These are phyloP conservation scores for Tricholaema leucomelas DNA, from an alignment of 2,113 vertebrate species.

Conservation along the genomic window DNA sequence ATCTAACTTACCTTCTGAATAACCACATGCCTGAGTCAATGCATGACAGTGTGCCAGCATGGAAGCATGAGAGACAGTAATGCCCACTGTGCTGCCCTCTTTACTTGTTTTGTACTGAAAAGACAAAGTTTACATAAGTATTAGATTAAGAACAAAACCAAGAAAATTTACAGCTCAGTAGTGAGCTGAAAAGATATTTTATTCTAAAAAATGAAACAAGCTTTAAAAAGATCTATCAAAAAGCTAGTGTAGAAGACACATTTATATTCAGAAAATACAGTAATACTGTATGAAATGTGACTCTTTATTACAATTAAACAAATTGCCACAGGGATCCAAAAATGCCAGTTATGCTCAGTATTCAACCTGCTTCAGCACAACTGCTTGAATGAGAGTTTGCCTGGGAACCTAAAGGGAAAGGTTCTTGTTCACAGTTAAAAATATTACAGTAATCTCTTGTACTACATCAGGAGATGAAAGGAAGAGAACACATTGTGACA, in stretches of 20 bases:
- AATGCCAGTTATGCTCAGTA: neutral
- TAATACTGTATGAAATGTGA: neutral
- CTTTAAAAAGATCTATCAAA: neutral
- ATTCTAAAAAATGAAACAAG: neutral
- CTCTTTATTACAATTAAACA: neutral
- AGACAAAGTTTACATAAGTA: neutral
- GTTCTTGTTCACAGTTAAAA: neutral
- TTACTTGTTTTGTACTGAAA: constrained; percentile 95
- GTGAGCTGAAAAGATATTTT: neutral
- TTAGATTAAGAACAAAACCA: neutral
- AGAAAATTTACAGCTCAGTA: neutral
- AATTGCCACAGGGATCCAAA: neutral
- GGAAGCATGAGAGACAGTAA: constrained; percentile 87
- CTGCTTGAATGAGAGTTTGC: neutral
- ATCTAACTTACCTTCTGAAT: constrained; percentile 87
- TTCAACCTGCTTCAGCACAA: neutral
- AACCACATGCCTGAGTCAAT: constrained; percentile 92
- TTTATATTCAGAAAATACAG: neutral
- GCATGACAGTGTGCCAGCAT: constrained; percentile 91
- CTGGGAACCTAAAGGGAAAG: neutral
- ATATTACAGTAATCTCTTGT: accelerated
- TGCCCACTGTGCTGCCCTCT: constrained; percentile 94
- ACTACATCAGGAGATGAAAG: neutral
- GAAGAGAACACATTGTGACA: neutral
- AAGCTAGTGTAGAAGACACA: neutral